Evolutionary conservation across 2,113 vertebrate species (phyloP).

Genomic region (Motacilla tschutschensis): DNA sequence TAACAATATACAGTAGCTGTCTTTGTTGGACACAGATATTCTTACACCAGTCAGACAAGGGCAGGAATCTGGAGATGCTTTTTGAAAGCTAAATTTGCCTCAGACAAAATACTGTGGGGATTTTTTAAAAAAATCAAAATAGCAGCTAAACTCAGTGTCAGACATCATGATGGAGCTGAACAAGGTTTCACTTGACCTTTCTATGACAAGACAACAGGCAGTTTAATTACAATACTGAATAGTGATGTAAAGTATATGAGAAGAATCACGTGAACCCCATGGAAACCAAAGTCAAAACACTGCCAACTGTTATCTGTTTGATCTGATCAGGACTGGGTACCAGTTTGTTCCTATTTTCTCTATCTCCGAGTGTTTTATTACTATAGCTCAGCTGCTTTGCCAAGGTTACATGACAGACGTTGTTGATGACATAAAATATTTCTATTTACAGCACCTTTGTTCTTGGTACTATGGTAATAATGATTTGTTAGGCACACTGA

Average conservation of each 20-base stretch:
- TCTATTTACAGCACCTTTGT: conserved; percentile 69
- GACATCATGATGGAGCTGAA: not conserved
- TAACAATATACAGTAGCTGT: not conserved
- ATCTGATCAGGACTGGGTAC: not conserved
- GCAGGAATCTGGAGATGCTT: conserved; percentile 25
- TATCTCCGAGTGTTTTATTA: conserved; percentile 28
- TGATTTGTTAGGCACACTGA: conserved; percentile 68
- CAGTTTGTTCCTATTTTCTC: conserved; percentile 15
- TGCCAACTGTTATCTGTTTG: not conserved
- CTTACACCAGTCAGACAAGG: not conserved
- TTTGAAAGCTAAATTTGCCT: conserved; percentile 25
- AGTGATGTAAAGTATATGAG: not conserved
- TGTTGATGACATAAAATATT: conserved; percentile 57
- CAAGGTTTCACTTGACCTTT: not conserved
- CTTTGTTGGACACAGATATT: not conserved
- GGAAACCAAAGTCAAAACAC: not conserved
- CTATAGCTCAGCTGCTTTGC: conserved; percentile 50
- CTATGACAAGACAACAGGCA: not conserved
- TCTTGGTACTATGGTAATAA: conserved; percentile 61
- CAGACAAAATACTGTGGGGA: not conserved
- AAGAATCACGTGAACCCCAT: not conserved
- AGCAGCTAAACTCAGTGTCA: conserved; percentile 31
- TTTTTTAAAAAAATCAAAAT: not conserved
- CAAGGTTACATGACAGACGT: conserved; percentile 34
- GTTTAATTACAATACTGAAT: not conserved